Evolutionary conservation across 2,888 invertebrate species (phyloP), one percentile per base, ranked within the genome.

Genomic region (Exephanes ischioxanthus): DNA sequence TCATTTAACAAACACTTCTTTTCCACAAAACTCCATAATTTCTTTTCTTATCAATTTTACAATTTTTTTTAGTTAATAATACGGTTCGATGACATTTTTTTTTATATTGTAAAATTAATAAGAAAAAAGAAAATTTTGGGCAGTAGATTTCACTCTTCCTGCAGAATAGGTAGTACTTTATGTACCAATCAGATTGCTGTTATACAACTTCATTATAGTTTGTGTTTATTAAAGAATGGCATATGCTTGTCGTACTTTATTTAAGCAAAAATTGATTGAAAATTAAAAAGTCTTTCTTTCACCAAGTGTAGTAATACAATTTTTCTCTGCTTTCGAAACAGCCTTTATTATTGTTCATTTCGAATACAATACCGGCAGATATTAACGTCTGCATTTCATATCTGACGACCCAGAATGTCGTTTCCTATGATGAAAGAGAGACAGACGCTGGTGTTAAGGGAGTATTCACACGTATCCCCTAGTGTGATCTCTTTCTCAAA

Each of bases 401-500:
- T 53, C 53, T 14, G 22, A 41, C 33, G 16, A 77, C 14, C 37
- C 30, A 16, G 53, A 55, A 33, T 19, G 53, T 53, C 53, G 37
- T 41, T 41, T 41, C 19, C 22, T 55, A 22, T 26, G 67, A 77
- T 77, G 55, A 37, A 67, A 77, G 26, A 19, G 63, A 33, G 63
- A 16, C 16, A 67, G 33, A 22, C 9, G 51, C 4, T 11, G 26
- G 26, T 55, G 76, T 53, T 41, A n/a, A 55, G 67, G 76, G 37
- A 77, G 67, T 67, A 77, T 77, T 51, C 76, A 55, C 76, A 77
- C 53, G 33, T 30, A 63, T 37, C 37, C 41, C 22, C 53, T 9
- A 11, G 53, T 77, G 55, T 77, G 53, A 77, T 77, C 55, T 77
- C 55, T 67, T 67, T 55, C 26, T 26, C 77, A 37, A 22, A 22